Conservation (phyloP, 2,797 vertebrate species). For the Potorous gilbertii region DNA sequence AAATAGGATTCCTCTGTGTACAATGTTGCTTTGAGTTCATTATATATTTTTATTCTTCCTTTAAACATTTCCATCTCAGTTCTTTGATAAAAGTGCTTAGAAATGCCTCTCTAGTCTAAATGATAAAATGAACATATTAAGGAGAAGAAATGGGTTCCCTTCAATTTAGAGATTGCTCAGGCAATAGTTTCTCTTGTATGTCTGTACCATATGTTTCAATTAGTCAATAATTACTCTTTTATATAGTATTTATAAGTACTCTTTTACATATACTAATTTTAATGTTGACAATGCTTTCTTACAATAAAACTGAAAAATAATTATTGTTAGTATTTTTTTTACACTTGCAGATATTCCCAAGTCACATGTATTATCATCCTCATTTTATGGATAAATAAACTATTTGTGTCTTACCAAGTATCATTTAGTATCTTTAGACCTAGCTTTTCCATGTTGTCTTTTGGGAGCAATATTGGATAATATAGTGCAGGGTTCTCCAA, state of each 20-base stretch:
- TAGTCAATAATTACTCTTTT: neutral
- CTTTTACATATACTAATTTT: neutral
- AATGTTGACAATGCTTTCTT: neutral
- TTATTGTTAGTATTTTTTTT: neutral
- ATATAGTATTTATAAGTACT: too few relatives aligned
- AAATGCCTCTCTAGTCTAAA: neutral
- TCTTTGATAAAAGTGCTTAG: neutral
- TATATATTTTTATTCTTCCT: neutral
- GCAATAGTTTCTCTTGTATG: neutral
- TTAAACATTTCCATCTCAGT: neutral
- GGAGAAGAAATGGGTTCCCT: neutral
- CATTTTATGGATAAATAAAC: neutral
- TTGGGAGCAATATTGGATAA: neutral
- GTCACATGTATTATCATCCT: neutral
- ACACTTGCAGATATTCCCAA: neutral
- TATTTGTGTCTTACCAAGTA: neutral
- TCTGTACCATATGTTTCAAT: neutral
- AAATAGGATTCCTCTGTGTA: neutral
- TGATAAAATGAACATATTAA: neutral
- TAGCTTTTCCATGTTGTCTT: neutral
- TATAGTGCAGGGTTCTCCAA: too few relatives aligned
- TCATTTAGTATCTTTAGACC: neutral
- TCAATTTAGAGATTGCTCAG: neutral
- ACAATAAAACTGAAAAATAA: neutral
- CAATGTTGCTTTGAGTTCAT: neutral